These are phyloP conservation scores for Rhopilema esculentum DNA, from an alignment of 30 jellyfish, hydroid and myxozoan species.

Conservation along the genomic window DNA sequence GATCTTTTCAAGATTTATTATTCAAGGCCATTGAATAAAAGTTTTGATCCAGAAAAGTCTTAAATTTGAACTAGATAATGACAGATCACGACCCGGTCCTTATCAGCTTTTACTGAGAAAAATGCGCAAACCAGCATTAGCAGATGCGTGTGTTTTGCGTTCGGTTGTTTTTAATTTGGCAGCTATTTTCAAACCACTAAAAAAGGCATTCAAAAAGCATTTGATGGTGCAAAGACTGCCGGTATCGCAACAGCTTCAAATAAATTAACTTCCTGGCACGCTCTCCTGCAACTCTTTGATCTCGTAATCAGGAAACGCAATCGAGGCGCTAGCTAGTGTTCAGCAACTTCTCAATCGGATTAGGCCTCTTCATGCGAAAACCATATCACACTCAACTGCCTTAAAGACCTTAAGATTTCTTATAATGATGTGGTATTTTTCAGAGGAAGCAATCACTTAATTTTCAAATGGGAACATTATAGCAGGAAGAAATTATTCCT, in stretches of 20 bases:
- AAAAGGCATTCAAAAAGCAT: background rate
- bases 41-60: background rate
- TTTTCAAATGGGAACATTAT: background rate
- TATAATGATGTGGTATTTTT: background rate
- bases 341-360: conserved; percentile 19
- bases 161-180: background rate
- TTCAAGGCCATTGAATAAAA: background rate
- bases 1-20: background rate
- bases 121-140: background rate
- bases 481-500: too few species aligned
- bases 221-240: conserved; percentile 13
- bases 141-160: background rate
- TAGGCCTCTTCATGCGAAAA: conserved; percentile 3
- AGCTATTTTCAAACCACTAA: background rate
- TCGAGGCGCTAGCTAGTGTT: conserved; percentile 20
- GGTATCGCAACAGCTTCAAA: background rate
- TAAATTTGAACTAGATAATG: background rate
- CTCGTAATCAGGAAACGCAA: conserved; percentile 19
- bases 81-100: too few species aligned
- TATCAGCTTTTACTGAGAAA: too few species aligned
- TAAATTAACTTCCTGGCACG: conserved; percentile 12
- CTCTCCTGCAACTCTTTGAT: conserved; percentile 1
- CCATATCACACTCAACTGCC: background rate
- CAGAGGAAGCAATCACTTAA: background rate
- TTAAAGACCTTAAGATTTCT: background rate